Conservation (phyloP, 2,113 vertebrate species). For the Trinectes maculatus region DNA sequence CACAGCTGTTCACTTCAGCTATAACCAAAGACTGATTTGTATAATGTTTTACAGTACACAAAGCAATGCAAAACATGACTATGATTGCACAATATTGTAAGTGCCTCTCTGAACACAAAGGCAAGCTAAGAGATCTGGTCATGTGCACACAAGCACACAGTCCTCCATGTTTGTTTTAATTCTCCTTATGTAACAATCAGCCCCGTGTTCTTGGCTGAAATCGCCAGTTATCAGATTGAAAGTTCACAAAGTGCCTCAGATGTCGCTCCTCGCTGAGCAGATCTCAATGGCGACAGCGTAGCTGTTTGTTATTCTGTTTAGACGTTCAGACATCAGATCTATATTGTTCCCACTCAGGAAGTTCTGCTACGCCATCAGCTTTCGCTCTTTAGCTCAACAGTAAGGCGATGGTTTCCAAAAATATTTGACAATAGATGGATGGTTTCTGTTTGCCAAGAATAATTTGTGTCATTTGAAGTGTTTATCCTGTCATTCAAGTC, state of each 20-base stretch:
- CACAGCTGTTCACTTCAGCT: conserved; percentile 26
- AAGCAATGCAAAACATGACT: not conserved
- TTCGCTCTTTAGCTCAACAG: conserved; percentile 22
- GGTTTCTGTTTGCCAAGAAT: conserved; percentile 27
- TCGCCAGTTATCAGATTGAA: conserved; percentile 6
- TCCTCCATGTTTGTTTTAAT: conserved; percentile 37
- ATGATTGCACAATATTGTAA: conserved; percentile 21
- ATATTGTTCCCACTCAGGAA: conserved; percentile 72
- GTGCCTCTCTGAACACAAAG: conserved; percentile 28
- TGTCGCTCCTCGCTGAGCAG: not conserved
- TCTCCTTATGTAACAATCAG: conserved; percentile 29
- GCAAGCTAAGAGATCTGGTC: not conserved
- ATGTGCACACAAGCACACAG: not conserved
- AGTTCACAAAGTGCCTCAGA: conserved; percentile 38
- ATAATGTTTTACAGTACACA: not conserved
- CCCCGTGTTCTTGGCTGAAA: conserved; percentile 6
- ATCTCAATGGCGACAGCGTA: not conserved
- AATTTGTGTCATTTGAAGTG: conserved; percentile 26
- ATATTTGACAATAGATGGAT: conserved; percentile 26
- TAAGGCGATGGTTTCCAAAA: conserved; percentile 23
- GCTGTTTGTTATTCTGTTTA: conserved; percentile 12
- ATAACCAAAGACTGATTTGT: conserved; percentile 34
- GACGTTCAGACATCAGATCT: conserved; percentile 4
- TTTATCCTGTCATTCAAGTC: not conserved
- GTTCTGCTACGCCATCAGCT: conserved; percentile 46